phyloP scores from a whole-genome alignment of 2,113 vertebrate genomes.

The Solea solea region DNA sequence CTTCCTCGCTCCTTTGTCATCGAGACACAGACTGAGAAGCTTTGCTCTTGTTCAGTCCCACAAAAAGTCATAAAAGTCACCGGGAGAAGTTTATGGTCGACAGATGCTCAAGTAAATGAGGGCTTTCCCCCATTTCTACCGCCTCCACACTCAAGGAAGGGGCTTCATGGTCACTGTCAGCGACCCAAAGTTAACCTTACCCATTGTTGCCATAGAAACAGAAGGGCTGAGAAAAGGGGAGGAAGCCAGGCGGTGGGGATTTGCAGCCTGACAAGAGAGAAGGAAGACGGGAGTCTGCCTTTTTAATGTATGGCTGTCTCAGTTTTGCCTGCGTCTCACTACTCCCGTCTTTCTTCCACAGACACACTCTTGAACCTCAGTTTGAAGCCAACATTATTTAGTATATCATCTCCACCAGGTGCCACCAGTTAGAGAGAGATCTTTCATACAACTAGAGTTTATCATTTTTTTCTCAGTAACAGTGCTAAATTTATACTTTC shows the following conservation, averaged over 20 bases:
- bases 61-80: conserved; percentile 76
- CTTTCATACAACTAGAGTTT: conserved; percentile 22
- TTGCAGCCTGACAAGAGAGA: conserved; percentile 58
- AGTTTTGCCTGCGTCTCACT: conserved; percentile 13
- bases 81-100: conserved; percentile 76
- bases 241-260: conserved; percentile 70
- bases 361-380: conserved; percentile 17
- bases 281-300: conserved; percentile 42
- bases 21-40: conserved; percentile 37
- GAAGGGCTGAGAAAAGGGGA: conserved; percentile 72
- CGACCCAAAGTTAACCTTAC: conserved; percentile 78
- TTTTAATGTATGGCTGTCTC: conserved; percentile 46
- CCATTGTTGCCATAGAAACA: conserved; percentile 71
- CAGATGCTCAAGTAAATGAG: conserved; percentile 80
- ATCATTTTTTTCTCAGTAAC: too few relatives aligned
- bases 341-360: conserved; percentile 35
- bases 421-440: conserved; percentile 42
- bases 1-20: conserved; percentile 67
- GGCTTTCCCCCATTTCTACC: conserved; percentile 31
- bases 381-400: conserved; percentile 24
- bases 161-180: conserved; percentile 55
- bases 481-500: too few relatives aligned
- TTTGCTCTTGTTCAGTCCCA: conserved; percentile 71
- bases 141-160: conserved; percentile 54
- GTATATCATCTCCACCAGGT: conserved; percentile 2